These are phyloP conservation scores for Scolopax rusticola DNA, from an alignment of 2,797 vertebrate genomes.

Conservation along the genomic window DNA sequence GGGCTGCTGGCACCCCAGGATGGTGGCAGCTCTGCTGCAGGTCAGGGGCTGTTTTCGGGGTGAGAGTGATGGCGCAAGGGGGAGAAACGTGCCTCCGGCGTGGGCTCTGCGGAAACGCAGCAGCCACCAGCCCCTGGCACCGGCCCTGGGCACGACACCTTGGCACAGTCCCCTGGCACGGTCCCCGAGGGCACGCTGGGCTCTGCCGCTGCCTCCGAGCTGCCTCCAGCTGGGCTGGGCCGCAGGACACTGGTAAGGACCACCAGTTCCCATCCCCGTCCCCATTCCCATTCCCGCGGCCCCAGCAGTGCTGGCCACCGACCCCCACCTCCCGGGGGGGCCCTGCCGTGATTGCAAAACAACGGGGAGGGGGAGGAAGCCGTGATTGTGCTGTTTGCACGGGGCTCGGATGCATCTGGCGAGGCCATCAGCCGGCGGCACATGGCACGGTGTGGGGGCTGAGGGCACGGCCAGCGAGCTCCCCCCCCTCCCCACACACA, in stretches of 20 bases:
- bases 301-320: background rate
- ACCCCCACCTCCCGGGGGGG: background rate
- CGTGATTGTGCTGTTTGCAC: background rate
- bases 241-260: background rate
- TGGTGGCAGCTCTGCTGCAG: background rate
- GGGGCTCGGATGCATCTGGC: background rate
- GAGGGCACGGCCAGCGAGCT: background rate
- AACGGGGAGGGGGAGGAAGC: background rate
- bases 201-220: background rate
- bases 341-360: background rate
- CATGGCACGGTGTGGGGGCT: rapidly evolving
- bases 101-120: rapidly evolving
- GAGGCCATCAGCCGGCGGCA: rapidly evolving
- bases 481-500: background rate
- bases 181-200: rapidly evolving
- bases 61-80: background rate
- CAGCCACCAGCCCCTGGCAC: background rate
- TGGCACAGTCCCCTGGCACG: background rate
- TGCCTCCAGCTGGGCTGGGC: rapidly evolving
- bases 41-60: rapidly evolving
- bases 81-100: rapidly evolving
- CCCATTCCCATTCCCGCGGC: background rate
- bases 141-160: background rate
- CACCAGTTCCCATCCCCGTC: background rate
- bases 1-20: background rate